These are phyloP conservation scores for Yponomeuta plumbellus DNA, from an alignment of 2,888 invertebrate species.

Conservation along the genomic window DNA sequence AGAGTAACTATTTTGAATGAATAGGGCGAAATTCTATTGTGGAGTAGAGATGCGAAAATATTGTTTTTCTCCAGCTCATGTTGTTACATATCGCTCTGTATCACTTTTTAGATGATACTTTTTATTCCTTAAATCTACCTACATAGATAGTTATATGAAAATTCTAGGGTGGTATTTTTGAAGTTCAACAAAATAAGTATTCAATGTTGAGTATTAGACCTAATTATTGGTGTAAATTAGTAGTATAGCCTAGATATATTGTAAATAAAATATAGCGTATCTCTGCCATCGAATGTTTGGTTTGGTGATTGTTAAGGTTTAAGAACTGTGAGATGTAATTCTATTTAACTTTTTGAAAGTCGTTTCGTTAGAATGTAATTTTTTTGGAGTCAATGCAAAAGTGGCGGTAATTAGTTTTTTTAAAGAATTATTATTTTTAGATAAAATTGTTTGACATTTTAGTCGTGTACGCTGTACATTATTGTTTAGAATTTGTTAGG, in stretches of 20 bases:
- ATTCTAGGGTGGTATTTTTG: constrained; percentile 11
- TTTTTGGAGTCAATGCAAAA: background rate
- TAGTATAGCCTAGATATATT: background rate
- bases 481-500: background rate
- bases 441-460: constrained; percentile 1
- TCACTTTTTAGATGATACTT: background rate
- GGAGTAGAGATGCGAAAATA: background rate
- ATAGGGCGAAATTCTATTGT: background rate
- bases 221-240: constrained; percentile 6
- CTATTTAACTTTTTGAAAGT: background rate
- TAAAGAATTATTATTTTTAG: background rate
- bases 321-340: background rate
- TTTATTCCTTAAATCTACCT: background rate
- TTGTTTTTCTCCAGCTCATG: constrained; percentile 7
- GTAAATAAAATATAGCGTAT: constrained; percentile 5
- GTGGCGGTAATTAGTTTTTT: background rate
- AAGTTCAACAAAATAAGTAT: constrained; percentile 14
- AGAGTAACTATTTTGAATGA: background rate
- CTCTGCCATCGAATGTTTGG: constrained; percentile 11
- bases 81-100: constrained; percentile 10
- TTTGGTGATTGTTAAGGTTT: constrained; percentile 10
- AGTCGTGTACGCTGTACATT: background rate
- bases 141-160: constrained; percentile 9
- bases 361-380: background rate
- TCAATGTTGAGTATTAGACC: constrained; percentile 15